Conservation (phyloP, 1,140 invertebrate genomes). For the Cydia pomonella region DNA sequence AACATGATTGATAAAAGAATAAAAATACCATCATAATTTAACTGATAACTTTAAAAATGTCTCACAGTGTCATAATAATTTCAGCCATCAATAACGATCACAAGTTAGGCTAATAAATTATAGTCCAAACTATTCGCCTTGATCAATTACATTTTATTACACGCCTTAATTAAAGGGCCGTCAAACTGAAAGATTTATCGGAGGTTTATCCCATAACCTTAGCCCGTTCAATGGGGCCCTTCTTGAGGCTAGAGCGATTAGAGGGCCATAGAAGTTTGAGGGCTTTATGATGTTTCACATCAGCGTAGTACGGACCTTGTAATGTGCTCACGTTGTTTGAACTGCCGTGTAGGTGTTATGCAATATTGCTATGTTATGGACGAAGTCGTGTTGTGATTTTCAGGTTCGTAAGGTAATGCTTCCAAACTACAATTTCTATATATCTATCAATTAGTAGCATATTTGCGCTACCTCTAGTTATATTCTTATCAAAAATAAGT, state of each 20-base stretch:
- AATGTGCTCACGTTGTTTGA: neutral
- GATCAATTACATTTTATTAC: conserved; percentile 79
- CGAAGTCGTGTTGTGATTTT: conserved; percentile 32
- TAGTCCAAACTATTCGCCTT: conserved; percentile 61
- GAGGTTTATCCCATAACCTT: conserved; percentile 77
- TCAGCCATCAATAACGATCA: conserved; percentile 14
- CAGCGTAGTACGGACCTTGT: neutral
- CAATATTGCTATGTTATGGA: conserved; percentile 21
- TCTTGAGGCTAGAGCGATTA: conserved; percentile 41
- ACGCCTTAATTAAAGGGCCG: conserved; percentile 74
- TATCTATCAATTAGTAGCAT: no score
- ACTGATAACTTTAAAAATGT: no score
- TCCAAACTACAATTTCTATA: no score
- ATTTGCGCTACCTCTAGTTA: no score
- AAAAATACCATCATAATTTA: neutral
- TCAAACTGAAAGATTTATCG: conserved; percentile 78
- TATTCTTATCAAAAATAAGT: no score
- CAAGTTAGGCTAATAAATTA: conserved; percentile 52
- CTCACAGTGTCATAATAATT: no score
- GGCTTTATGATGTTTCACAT: conserved; percentile 30
- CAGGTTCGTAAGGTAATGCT: neutral
- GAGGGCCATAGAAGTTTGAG: conserved; percentile 29
- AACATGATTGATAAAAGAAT: neutral
- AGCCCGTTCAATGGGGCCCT: conserved; percentile 65
- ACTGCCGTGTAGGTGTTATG: neutral